phyloP scores from a whole-genome alignment of 92 coral and sea anemone species.

The Palythoa heliodiscus region DNA sequence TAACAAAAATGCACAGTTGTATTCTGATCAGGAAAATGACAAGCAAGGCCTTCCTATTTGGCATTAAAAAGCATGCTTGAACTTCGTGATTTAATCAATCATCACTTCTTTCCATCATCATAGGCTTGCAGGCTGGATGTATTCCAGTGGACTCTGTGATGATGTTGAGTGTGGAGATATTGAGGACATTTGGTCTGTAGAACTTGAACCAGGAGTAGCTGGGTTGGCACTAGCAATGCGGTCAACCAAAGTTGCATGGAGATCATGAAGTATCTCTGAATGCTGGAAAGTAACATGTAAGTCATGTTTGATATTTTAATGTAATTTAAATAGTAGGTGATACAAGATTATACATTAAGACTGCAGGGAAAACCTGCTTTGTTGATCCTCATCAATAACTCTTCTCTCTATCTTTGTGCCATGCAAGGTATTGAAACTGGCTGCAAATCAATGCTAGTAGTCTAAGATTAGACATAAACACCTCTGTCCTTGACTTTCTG shows the following conservation, averaged over 20 bases:
- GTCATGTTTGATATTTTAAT: too few species aligned
- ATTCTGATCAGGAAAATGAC: background rate
- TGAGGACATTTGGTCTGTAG: constrained; percentile 93
- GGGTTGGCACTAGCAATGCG: constrained; percentile 86
- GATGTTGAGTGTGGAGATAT: constrained; percentile 86
- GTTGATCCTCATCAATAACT: too few species aligned
- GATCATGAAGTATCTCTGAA: constrained; percentile 87
- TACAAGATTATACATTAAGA: too few species aligned
- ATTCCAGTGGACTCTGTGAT: constrained; percentile 86
- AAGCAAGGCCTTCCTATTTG: background rate
- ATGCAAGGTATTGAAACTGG: too few species aligned
- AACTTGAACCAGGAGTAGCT: constrained; percentile 73
- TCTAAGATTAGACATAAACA: too few species aligned
- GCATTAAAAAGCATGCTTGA: too few species aligned
- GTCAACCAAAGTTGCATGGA: constrained; percentile 86
- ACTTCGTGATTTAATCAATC: background rate
- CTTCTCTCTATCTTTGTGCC: too few species aligned
- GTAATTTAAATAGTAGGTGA: background rate
- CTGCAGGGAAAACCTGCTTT: too few species aligned
- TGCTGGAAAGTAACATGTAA: constrained; percentile 50
- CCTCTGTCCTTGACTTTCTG: too few species aligned
- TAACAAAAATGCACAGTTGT: too few species aligned
- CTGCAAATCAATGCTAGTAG: too few species aligned
- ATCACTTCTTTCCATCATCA: background rate
- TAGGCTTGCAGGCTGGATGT: constrained; percentile 64